phyloP scores from a whole-genome alignment of 2,113 vertebrate genomes.

The Dascyllus trimaculatus region DNA sequence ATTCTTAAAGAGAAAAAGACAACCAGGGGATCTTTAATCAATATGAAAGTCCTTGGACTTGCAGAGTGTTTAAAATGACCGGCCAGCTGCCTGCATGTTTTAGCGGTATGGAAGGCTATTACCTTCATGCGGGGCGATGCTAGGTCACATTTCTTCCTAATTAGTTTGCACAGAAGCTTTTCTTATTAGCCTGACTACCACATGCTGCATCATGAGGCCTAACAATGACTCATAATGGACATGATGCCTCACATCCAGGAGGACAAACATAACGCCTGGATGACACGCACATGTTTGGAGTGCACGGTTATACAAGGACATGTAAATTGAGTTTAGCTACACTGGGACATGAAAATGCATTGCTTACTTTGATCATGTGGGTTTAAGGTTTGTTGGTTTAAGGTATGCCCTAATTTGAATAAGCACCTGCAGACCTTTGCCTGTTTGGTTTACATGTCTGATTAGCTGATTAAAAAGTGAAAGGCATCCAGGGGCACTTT shows the following conservation, averaged over 20 bases:
- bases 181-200: conserved; percentile 32
- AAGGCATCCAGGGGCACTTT: too few species aligned
- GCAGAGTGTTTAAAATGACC: conserved; percentile 37
- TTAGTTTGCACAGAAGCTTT: conserved; percentile 51
- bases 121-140: conserved; percentile 27
- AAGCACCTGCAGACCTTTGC: not conserved
- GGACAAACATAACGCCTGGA: not conserved
- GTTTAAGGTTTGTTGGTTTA: not conserved
- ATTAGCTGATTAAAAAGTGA: not conserved
- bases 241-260: conserved; percentile 4
- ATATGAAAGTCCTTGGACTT: conserved; percentile 54
- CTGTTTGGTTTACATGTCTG: not conserved
- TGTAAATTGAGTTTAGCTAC: conserved; percentile 15
- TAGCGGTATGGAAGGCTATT: conserved; percentile 30
- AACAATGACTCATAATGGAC: conserved; percentile 43
- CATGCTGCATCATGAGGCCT: conserved; percentile 34
- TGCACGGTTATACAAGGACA: conserved; percentile 1
- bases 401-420: not conserved
- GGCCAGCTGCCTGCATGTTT: conserved; percentile 37
- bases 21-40: conserved; percentile 48
- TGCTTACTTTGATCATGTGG: not conserved
- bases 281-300: conserved; percentile 5
- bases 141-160: conserved; percentile 51
- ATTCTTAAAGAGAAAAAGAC: conserved; percentile 38
- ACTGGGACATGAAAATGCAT: not conserved